Evolutionary conservation across 2,113 vertebrate species (phyloP).

Genomic region (Psittacula cyanocephala): DNA sequence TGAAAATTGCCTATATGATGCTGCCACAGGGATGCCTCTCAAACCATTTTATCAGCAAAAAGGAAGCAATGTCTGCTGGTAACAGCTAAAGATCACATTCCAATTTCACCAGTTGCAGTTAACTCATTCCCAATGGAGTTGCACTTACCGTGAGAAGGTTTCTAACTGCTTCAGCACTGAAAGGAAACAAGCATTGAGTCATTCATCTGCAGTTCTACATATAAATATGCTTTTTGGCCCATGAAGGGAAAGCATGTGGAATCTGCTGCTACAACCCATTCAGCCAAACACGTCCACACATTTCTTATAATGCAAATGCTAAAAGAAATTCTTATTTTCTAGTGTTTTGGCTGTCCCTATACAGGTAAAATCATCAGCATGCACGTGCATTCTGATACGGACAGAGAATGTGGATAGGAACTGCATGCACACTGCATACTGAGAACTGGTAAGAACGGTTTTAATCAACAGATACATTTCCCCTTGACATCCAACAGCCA

Average conservation of each 20-base stretch:
- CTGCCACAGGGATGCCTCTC: conserved; percentile 23
- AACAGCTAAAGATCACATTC: conserved; percentile 40
- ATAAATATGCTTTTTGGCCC: conserved; percentile 62
- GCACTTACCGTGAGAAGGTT: conserved; percentile 81
- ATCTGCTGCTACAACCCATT: conserved; percentile 16
- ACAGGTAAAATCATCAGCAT: neutral
- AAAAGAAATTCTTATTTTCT: neutral
- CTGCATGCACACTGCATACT: neutral
- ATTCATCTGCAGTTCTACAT: conserved; percentile 75
- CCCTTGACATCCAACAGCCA: neutral
- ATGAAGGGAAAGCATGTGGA: conserved; percentile 58
- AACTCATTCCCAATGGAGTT: conserved; percentile 70
- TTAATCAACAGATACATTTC: neutral
- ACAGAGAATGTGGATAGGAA: neutral
- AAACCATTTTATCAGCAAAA: conserved; percentile 13
- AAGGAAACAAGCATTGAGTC: conserved; percentile 85
- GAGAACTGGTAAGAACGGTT: neutral
- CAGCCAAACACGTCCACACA: conserved; percentile 37
- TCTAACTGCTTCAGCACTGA: conserved; percentile 85
- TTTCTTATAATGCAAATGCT: conserved; percentile 26
- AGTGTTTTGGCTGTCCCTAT: neutral
- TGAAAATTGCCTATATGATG: neutral
- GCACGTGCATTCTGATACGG: neutral
- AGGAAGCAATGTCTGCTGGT: conserved; percentile 37
- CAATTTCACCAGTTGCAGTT: conserved; percentile 61